Base-by-base conservation (phyloP, 2,888 invertebrate species). In the Amblyjoppa fuscipennis region DNA sequence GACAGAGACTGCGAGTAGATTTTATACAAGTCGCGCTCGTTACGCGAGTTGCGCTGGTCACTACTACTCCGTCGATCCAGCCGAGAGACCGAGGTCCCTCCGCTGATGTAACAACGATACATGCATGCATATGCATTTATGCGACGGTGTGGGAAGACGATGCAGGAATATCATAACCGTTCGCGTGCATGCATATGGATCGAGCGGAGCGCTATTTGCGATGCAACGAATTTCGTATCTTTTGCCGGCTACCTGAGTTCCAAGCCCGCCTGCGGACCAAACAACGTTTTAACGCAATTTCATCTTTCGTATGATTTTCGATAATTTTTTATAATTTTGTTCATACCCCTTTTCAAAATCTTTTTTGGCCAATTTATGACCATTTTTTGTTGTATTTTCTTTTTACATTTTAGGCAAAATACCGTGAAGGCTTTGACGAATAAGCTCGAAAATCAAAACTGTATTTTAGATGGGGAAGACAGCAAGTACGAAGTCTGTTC, bases 201-300 rank as follows among this genome's bases (percentile, higher is more conserved):
- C 66, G 77, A 66, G 81, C 66, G 49, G 71, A 71, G 20, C 28
- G 51, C 76, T 78, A 68, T 70, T 76, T 64, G 83, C 92, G 91
- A 92, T 89, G 92, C 90, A 92, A 92, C 92, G 90, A 91, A 91
- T 90, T 92, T 89, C 16, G 16, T 16, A 16, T 49, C 3, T 49
- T 16, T 49, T 49, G 16, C 45, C 4, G 16, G 45, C 16, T 3
- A 49, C 45, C 16, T 16, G 45, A 20, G 45, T 0, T 49, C 45
- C 16, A 4, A 4, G 13, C 16, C 16, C 3, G 45, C 45, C 16
- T 13, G 45, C 4, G 3, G 45, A 49, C 16, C 45, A 16, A 49
- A 49, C 45, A 16, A 13, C 13, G 45, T 49, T 49, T 13, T 5
- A 16, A 4, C 4, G 16, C 3, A 16, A 16, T 16, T 16, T 49